phyloP scores from a whole-genome alignment of 37 sponge, comb jelly and placozoan species.

The Axinella damicornis region DNA sequence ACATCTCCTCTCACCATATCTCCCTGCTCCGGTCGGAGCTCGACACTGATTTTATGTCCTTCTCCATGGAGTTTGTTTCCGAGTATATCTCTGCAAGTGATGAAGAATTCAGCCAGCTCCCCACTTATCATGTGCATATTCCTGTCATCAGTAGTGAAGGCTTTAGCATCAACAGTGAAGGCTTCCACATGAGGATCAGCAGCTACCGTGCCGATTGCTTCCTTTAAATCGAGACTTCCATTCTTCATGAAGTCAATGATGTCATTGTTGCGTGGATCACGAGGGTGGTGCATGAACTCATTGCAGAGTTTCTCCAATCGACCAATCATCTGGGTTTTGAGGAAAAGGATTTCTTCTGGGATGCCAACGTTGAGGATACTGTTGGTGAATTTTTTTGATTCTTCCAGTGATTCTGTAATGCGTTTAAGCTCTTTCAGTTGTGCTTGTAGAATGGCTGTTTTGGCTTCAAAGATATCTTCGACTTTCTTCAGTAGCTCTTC shows the following conservation, averaged over 20 bases:
- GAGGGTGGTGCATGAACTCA: conserved; percentile 3
- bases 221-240: not conserved
- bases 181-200: conserved; percentile 1
- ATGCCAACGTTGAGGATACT: conserved; percentile 24
- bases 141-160: too few species aligned
- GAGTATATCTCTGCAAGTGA: conserved; percentile 11
- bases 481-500: not conserved
- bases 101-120: not conserved
- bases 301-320: not conserved
- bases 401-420: not conserved
- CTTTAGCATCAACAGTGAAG: conserved; percentile 5
- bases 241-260: conserved; percentile 13
- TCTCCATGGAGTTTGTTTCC: not conserved
- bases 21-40: not conserved
- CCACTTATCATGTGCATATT: conserved; percentile 18
- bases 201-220: not conserved
- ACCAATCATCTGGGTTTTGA: not conserved
- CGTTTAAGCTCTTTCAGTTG: conserved; percentile 4
- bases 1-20: not conserved
- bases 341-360: conserved; percentile 35
- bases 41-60: not conserved
- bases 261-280: conserved; percentile 18
- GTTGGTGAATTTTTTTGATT: not conserved
- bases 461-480: not conserved
- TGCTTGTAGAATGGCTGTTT: not conserved